Evolutionary conservation across 2,888 invertebrate genomes (phyloP).

Genomic region (Tanypteryx hageni): DNA sequence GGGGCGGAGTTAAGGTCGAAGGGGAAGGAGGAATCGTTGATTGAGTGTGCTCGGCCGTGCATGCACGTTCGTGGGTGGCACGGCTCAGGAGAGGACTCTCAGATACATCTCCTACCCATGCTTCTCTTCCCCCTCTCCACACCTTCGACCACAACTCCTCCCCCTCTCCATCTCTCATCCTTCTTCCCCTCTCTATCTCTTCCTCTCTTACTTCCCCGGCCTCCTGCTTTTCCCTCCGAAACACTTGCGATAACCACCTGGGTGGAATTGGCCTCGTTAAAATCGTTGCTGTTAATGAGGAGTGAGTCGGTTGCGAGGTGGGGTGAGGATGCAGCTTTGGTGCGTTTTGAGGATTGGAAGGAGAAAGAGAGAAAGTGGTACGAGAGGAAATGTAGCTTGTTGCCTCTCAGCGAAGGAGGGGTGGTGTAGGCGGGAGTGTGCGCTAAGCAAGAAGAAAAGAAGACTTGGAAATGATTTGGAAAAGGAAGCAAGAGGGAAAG

Average conservation of each 20-base stretch:
- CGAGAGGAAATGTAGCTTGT: not conserved
- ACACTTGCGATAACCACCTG: slow-evolving; percentile 8
- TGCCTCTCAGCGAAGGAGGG: not conserved
- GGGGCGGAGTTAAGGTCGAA: not conserved
- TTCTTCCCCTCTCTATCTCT: not conserved
- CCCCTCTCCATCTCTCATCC: not conserved
- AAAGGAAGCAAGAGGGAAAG: not conserved
- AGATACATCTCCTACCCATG: not conserved
- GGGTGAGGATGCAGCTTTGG: not conserved
- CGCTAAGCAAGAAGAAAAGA: too few relatives aligned
- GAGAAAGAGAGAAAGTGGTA: not conserved
- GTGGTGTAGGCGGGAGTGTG: not conserved
- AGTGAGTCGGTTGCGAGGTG: not conserved
- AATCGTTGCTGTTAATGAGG: slow-evolving; percentile 54
- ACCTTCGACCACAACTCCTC: not conserved
- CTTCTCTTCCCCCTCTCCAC: not conserved
- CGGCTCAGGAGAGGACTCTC: not conserved
- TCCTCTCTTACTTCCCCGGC: not conserved
- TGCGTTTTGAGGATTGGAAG: not conserved
- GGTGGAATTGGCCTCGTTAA: slow-evolving; percentile 60
- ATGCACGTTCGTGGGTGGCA: slow-evolving; percentile 11
- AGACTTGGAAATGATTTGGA: too few relatives aligned
- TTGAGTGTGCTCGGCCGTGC: slow-evolving; percentile 23
- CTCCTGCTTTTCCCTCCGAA: not conserved
- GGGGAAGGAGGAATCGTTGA: not conserved